Base-by-base conservation (phyloP, 2,888 invertebrate species). In the Nycteola revayana region DNA sequence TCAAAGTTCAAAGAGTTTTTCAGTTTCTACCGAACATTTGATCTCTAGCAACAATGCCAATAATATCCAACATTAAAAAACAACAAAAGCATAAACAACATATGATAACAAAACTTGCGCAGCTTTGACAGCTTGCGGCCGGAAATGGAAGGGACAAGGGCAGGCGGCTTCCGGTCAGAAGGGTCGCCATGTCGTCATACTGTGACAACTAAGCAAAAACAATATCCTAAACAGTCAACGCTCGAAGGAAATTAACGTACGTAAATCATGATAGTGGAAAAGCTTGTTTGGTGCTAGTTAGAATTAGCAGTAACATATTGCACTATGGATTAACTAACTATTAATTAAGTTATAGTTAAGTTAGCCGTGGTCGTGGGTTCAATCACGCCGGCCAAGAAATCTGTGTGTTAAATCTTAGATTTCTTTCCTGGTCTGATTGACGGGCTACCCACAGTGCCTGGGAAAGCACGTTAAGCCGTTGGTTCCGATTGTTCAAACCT, bases 61-160 rank as follows among this genome's bases (percentile, higher is more conserved):
- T 17, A 24, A n/a, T n/a, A n/a, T n/a, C n/a, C n/a, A n/a, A 23
- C 25, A 40, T 30, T 39, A 28, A 45, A 46, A 48, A 54, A 44
- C 32, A 55, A 48, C 36, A 42, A 50, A 57, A 41, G 49, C 39
- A 42, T 21, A 40, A 37, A 9, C 22, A 54, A 55, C 60, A 57
- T 52, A 57, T 51, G 60, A 65, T 59, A 66, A 54, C 62, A 61
- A 53, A 75, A 74, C 63, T 70, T 65, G 59, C 54, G 57, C 58
- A 50, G 60, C 72, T 75, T 76, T 80, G 73, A 75, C 75, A 60
- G 66, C 53, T 60, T 57, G 67, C 41, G 71, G 62, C 67, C 74
- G 85, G 86, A 85, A 80, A 81, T 85, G 75, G 77, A 75, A 63
- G 69, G 81, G 79, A 79, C 81, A 78, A 72, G 69, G 71, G 73